Conservation (phyloP, 2,888 invertebrate species). For the Cabera pusaria region DNA sequence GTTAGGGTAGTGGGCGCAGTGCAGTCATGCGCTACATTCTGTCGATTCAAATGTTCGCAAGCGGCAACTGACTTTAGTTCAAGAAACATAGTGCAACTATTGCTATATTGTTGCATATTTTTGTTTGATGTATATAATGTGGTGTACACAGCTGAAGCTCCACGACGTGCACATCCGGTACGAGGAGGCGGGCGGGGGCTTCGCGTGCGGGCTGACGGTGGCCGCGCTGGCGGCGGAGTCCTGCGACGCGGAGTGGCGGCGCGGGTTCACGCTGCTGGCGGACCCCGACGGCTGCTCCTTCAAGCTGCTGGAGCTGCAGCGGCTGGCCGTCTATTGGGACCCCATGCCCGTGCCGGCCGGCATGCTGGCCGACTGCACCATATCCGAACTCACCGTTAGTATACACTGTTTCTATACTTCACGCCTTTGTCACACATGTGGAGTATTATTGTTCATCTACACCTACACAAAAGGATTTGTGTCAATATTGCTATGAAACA, state of each 20-base stretch:
- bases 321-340: constrained; percentile 96
- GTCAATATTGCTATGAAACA: no score
- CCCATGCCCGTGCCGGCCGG: constrained; percentile 81
- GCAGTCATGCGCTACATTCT: no score
- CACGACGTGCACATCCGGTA: constrained; percentile 98
- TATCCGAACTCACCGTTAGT: constrained; percentile 89
- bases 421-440: no score
- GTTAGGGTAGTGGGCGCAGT: no score
- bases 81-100: no score
- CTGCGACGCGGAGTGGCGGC: constrained; percentile 94
- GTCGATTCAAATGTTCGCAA: no score
- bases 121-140: no score
- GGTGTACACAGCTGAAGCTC: constrained; percentile 88
- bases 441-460: no score
- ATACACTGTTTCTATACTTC: no score
- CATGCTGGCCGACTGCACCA: constrained; percentile 86
- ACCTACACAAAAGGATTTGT: no score
- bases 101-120: no score
- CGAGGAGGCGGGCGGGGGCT: constrained; percentile 90
- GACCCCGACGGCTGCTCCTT: constrained; percentile 86
- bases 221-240: constrained; percentile 95
- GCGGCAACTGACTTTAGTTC: no score
- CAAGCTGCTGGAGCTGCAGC: constrained; percentile 95
- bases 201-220: constrained; percentile 95
- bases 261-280: constrained; percentile 86